Evolutionary conservation across 2,888 invertebrate genomes (phyloP).

Genomic region (Uropetala carovei): DNA sequence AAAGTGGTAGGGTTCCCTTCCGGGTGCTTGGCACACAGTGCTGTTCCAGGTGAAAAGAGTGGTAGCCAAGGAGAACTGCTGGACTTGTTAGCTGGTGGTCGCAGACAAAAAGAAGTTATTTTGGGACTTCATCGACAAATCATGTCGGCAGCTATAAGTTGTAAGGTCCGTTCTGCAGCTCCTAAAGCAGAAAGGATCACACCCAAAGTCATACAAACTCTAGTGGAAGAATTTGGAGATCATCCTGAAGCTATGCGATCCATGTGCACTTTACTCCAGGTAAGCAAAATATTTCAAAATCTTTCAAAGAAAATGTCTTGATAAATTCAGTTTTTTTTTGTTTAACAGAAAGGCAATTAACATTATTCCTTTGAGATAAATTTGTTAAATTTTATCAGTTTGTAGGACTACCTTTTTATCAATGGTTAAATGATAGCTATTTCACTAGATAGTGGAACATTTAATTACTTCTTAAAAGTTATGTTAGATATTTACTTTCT

Average conservation of each 20-base stretch:
- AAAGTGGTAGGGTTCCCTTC: slow-evolving; percentile 72
- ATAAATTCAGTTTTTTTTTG: too few relatives aligned
- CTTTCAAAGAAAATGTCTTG: too few relatives aligned
- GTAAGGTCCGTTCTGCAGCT: slow-evolving; percentile 73
- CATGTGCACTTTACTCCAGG: slow-evolving; percentile 30
- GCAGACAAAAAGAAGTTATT: slow-evolving; percentile 78
- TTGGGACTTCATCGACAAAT: slow-evolving; percentile 77
- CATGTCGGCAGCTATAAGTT: slow-evolving; percentile 42
- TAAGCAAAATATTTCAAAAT: neutral
- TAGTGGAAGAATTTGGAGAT: slow-evolving; percentile 74
- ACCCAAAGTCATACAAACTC: slow-evolving; percentile 77
- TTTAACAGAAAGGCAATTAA: too few relatives aligned
- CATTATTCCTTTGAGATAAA: too few relatives aligned
- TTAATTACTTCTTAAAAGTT: too few relatives aligned
- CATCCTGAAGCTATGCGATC: slow-evolving; percentile 34
- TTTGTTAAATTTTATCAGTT: too few relatives aligned
- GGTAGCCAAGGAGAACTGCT: slow-evolving; percentile 67
- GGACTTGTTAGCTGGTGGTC: slow-evolving; percentile 76
- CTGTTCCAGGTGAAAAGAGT: slow-evolving; percentile 69
- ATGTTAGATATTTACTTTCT: too few relatives aligned
- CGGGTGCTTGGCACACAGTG: slow-evolving; percentile 75
- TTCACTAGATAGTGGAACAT: neutral
- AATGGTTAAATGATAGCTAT: too few relatives aligned
- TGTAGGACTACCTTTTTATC: too few relatives aligned
- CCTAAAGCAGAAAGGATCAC: slow-evolving; percentile 76